These are phyloP conservation scores for Proteles cristata DNA, from an alignment of 2,113 vertebrate genomes.

Conservation along the genomic window DNA sequence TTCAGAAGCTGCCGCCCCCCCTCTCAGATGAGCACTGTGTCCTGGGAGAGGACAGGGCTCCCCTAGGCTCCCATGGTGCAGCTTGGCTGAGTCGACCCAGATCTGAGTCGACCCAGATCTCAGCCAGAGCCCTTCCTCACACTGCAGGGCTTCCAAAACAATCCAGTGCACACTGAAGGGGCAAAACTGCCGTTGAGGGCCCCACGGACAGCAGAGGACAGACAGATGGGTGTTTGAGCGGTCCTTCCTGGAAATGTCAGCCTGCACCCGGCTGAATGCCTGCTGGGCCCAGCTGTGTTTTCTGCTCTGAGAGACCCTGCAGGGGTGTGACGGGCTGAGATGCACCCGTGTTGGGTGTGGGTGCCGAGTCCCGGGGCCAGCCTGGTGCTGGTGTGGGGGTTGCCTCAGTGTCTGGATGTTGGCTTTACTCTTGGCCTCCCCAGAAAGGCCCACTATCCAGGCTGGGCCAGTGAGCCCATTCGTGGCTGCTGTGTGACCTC, in stretches of 20 bases:
- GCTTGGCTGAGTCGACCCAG: rapidly evolving
- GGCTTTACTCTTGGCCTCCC: neutral
- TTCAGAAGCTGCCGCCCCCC: rapidly evolving
- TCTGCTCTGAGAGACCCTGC: rapidly evolving
- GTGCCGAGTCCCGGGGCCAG: rapidly evolving
- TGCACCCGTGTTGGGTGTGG: rapidly evolving
- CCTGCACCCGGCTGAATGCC: rapidly evolving
- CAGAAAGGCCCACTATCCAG: neutral
- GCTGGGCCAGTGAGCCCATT: neutral
- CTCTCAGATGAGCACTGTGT: neutral
- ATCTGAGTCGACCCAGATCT: neutral
- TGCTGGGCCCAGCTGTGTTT: rapidly evolving
- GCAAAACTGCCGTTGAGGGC: neutral
- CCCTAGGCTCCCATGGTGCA: rapidly evolving
- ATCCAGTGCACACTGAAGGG: neutral
- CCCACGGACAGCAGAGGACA: neutral
- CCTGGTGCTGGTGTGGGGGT: neutral
- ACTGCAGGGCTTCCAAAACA: neutral
- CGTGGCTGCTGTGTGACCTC: rapidly evolving
- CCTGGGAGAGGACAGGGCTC: neutral
- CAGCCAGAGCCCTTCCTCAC: neutral
- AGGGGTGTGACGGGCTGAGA: rapidly evolving
- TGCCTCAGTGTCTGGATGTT: too few relatives aligned
- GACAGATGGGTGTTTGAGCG: rapidly evolving
- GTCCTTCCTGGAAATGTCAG: rapidly evolving